phyloP scores from a whole-genome alignment of 2,113 vertebrate genomes.

The rat (Rattus norvegicus) region DNA sequence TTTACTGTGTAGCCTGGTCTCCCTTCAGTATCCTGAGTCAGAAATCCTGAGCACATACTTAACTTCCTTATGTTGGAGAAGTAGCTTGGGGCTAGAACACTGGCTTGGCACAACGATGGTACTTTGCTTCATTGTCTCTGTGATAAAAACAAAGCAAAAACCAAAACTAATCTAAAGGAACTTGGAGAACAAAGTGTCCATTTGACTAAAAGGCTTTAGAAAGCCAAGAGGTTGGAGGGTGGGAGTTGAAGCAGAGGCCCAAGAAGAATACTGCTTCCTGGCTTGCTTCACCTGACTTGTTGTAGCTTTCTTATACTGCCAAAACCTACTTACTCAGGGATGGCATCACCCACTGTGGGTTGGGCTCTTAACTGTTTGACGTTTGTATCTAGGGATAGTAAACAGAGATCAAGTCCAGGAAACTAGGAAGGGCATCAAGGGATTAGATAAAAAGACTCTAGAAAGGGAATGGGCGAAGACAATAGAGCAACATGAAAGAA shows the following conservation, averaged over 20 bases:
- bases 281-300: not conserved
- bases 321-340: not conserved
- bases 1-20: not conserved
- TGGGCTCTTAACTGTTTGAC: not conserved
- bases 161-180: not conserved
- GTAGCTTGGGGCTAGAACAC: not conserved
- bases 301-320: not conserved
- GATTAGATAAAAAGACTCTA: no score
- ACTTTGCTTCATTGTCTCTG: not conserved
- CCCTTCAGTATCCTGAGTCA: not conserved
- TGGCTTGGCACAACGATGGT: not conserved
- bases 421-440: no score
- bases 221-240: not conserved
- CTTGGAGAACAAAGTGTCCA: not conserved
- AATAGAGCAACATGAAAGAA: not conserved
- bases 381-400: not conserved
- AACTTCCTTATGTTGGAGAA: not conserved
- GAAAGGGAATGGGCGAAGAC: not conserved
- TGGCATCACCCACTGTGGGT: not conserved
- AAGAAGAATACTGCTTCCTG: not conserved
- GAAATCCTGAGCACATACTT: not conserved
- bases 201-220: not conserved
- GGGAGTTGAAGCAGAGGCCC: not conserved
- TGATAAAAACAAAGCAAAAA: not conserved
- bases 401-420: no score